phyloP scores from a whole-genome alignment of 2,888 invertebrate species.

The Volucella zonaria region DNA sequence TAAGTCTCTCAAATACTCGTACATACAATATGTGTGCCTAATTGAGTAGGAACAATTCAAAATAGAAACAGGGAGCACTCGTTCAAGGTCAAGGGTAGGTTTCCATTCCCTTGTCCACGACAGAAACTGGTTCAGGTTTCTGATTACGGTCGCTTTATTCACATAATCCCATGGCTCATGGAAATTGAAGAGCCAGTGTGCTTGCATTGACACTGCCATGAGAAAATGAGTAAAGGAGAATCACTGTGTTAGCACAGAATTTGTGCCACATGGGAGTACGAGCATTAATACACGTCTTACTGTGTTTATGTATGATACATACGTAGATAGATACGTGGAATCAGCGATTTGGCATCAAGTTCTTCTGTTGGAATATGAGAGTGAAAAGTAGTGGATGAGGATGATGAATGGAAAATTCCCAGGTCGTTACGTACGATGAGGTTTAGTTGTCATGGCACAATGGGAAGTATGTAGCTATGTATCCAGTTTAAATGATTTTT shows the following conservation, averaged over 20 bases:
- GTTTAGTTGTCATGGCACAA: no score
- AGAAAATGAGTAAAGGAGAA: background rate
- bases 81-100: constrained; percentile 36
- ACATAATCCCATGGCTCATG: background rate
- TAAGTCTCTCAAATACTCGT: constrained; percentile 80
- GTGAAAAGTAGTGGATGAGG: constrained; percentile 31
- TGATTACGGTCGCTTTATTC: constrained; percentile 11
- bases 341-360: constrained; percentile 24
- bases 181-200: background rate
- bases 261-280: background rate
- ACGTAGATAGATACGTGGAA: no score
- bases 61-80: background rate
- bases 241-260: background rate
- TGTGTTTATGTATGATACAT: background rate
- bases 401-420: constrained; percentile 71
- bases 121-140: constrained; percentile 12
- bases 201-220: no score
- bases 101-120: background rate
- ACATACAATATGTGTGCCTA: background rate
- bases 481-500: no score
- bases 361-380: constrained; percentile 17
- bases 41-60: background rate
- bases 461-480: no score
- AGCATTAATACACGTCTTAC: no score
- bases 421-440: constrained; percentile 1